Conservation (phyloP, 2,797 vertebrate species). For the Oreochromis grahami region DNA sequence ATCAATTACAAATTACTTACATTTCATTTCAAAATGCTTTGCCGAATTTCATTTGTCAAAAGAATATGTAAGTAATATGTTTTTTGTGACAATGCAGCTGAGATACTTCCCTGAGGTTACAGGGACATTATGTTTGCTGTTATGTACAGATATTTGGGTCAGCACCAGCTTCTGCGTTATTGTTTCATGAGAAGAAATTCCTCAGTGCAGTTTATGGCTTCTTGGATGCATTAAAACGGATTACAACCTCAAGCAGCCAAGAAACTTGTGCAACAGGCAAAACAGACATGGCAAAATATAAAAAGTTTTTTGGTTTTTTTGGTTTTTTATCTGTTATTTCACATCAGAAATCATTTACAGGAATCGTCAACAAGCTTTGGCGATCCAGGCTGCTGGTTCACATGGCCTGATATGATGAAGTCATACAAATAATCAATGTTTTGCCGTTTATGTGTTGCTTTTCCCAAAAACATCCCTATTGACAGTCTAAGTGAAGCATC, state of each 20-base stretch:
- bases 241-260: not conserved
- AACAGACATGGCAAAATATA: not conserved
- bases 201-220: constrained; percentile 17
- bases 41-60: not conserved
- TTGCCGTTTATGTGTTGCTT: not conserved
- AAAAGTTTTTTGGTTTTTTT: not conserved
- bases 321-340: not conserved
- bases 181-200: not conserved
- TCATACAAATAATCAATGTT: not conserved
- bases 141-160: constrained; percentile 2
- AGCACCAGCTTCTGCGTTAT: not conserved
- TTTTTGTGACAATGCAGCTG: not conserved
- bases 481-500: not conserved
- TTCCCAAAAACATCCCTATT: not conserved
- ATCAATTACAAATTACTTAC: not conserved
- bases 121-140: not conserved
- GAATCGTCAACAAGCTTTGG: not conserved
- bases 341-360: not conserved
- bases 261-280: not conserved
- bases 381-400: not conserved
- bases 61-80: not conserved
- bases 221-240: not conserved
- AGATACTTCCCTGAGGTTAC: not conserved
- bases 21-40: not conserved
- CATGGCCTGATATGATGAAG: not conserved